Base-by-base conservation (phyloP, 2,113 vertebrate genomes). In the Pseudorhombus dupliciocellatus region DNA sequence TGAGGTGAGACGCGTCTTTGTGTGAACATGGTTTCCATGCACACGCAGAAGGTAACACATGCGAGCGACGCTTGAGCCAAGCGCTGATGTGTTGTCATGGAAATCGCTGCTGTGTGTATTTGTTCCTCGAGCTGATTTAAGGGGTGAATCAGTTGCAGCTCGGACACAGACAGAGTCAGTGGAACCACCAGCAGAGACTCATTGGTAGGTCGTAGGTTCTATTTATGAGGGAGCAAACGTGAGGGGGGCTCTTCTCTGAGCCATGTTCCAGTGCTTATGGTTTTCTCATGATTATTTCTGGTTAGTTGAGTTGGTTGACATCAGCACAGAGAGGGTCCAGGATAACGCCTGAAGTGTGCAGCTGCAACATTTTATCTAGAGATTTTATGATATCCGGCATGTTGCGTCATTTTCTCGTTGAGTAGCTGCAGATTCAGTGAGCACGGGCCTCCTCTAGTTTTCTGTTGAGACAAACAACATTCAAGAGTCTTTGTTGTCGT, bases 31-130 rank as follows among this genome's bases (percentile, higher is more conserved):
- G 42, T 18, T 44, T 44, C 42, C 16, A n/a, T n/a, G 20, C 21
- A 9, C 5, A 8, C 10, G 20, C 20, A 50, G 46, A n/a, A 50
- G 20, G 46, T 54, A 25, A 61, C 37, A 37, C 11, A 7, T 54
- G 4, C 24, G n/a, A 2, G 16, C 16, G 7, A 22, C 15, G 12
- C 66, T 22, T 30, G 1, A 22, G 21, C 30, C 11, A 34, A 50
- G 44, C 66, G 46, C 50, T 65, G 14, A 62, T 54, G 53, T 65
- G 71, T 68, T 77, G 57, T 75, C 77, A 60, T 77, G 79, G 63
- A 70, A 74, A 74, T 64, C 16, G 26, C 22, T 66, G 28, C 37
- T 48, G 30, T 67, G 31, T 56, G 11, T 46, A 7, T 40, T 7
- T 70, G 42, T 56, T 69, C 46, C 58, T 79, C 46, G 15, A 61